Conservation (phyloP, 2,888 invertebrate genomes). For the Eulithis prunata region DNA sequence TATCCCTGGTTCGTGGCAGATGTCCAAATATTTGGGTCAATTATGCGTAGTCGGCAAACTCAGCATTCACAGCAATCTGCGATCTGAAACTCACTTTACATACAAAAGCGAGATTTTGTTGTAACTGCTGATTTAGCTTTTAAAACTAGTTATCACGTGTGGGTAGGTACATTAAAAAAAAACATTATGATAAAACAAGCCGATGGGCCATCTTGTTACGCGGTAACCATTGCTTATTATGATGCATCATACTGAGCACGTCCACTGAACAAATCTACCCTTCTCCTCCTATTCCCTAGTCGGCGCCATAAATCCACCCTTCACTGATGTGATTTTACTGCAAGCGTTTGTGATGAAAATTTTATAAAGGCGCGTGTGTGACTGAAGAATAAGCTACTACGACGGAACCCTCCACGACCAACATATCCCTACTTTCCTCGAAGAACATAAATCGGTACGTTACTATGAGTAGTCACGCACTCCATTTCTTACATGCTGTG, state of each 20-base stretch:
- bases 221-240: too few relatives aligned
- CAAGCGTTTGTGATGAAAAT: too few relatives aligned
- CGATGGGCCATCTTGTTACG: too few relatives aligned
- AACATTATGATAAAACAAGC: too few relatives aligned
- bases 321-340: too few relatives aligned
- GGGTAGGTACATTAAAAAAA: too few relatives aligned
- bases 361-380: background rate
- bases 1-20: slow-evolving; percentile 39
- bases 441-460: slow-evolving; percentile 10
- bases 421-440: slow-evolving; percentile 12
- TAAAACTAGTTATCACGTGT: too few relatives aligned
- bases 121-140: background rate
- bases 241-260: too few relatives aligned
- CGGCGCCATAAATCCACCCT: too few relatives aligned
- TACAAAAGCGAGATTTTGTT: background rate
- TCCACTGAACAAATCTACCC: too few relatives aligned
- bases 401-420: background rate
- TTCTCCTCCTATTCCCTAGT: too few relatives aligned
- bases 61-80: slow-evolving; percentile 20
- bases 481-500: background rate
- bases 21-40: slow-evolving; percentile 40
- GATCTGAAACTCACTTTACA: slow-evolving; percentile 7
- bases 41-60: slow-evolving; percentile 35
- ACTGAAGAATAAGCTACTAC: background rate
- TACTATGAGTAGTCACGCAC: slow-evolving; percentile 1